Evolutionary conservation across 1,140 invertebrate species (phyloP).

Genomic region (Heliconius melpomene): DNA sequence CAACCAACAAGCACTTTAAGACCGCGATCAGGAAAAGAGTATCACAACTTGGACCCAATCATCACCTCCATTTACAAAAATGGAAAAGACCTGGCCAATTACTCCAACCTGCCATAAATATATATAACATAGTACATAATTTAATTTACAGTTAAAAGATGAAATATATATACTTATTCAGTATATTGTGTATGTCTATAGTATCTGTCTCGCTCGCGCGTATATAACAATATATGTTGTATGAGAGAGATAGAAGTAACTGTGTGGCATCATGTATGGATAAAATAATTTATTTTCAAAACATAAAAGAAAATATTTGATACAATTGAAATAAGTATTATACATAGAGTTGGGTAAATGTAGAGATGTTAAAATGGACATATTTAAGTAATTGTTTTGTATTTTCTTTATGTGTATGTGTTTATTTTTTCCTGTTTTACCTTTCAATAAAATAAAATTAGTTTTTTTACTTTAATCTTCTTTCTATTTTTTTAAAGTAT

Average conservation of each 20-base stretch:
- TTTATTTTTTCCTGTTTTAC: too few relatives aligned
- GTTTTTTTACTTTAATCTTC: too few relatives aligned
- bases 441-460: too few relatives aligned
- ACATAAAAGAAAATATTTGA: background rate
- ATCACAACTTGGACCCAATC: slow-evolving; percentile 88
- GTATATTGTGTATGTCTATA: slow-evolving; percentile 8
- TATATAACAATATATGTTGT: background rate
- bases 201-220: background rate
- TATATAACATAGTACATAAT: slow-evolving; percentile 3
- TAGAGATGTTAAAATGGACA: background rate
- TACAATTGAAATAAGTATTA: background rate
- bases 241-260: background rate
- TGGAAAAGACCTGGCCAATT: slow-evolving; percentile 64
- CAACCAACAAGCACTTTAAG: slow-evolving; percentile 89
- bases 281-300: background rate
- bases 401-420: too few relatives aligned
- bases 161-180: slow-evolving; percentile 12
- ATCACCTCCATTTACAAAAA: slow-evolving; percentile 78
- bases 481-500: too few relatives aligned
- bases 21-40: slow-evolving; percentile 93
- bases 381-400: too few relatives aligned
- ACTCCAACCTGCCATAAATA: slow-evolving; percentile 44
- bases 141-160: slow-evolving; percentile 11
- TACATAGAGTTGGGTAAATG: background rate
- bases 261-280: background rate